Conservation (phyloP, 2,888 invertebrate species). For the Drosophila parthenogenetica region DNA sequence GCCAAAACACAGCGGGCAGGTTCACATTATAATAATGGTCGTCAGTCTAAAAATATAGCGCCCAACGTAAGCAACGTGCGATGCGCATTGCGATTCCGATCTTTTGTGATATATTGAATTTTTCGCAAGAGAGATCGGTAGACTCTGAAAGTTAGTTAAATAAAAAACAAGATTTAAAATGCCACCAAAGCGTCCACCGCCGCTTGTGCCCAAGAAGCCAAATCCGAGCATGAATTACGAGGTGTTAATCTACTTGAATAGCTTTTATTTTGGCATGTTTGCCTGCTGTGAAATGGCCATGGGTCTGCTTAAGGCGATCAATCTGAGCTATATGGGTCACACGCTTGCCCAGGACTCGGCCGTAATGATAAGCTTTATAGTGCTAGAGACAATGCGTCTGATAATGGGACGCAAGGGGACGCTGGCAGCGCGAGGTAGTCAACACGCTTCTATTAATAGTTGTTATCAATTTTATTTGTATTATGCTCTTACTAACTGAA, state of each 20-base stretch:
- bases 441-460: slow-evolving; percentile 53
- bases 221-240: slow-evolving; percentile 93
- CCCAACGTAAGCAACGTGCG: slow-evolving; percentile 67
- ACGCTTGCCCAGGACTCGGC: slow-evolving; percentile 92
- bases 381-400: slow-evolving; percentile 93
- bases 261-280: slow-evolving; percentile 94
- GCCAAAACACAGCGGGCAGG: slow-evolving; percentile 50
- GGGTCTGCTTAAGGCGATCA: slow-evolving; percentile 92
- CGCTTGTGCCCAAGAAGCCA: slow-evolving; percentile 86
- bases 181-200: slow-evolving; percentile 79
- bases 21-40: slow-evolving; percentile 75
- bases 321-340: slow-evolving; percentile 91
- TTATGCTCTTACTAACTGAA: slow-evolving; percentile 59
- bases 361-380: slow-evolving; percentile 90
- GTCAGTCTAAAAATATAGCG: slow-evolving; percentile 83
- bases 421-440: slow-evolving; percentile 82
- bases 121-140: not conserved
- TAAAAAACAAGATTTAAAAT: slow-evolving; percentile 41
- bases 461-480: slow-evolving; percentile 42
- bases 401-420: slow-evolving; percentile 92
- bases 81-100: slow-evolving; percentile 29
- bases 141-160: slow-evolving; percentile 1
- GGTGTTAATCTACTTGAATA: slow-evolving; percentile 93
- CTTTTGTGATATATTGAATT: slow-evolving; percentile 22
- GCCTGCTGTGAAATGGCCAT: slow-evolving; percentile 92